Evolutionary conservation across 1,140 invertebrate genomes (phyloP).

Genomic region (Hyposmocoma kahamanoa): DNA sequence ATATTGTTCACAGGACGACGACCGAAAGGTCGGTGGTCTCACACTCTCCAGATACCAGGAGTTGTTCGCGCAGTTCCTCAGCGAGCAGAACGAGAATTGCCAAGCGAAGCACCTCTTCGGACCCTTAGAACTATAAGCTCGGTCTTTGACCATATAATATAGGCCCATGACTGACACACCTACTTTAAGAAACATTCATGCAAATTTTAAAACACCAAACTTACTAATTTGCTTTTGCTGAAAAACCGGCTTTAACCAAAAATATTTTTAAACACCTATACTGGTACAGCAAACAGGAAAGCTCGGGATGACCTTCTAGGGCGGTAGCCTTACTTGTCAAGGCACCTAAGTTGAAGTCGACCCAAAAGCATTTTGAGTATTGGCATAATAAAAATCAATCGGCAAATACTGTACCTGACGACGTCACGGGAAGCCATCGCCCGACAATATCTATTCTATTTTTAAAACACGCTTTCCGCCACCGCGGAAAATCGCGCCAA

Average conservation of each 20-base stretch:
- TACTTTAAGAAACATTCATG: constrained; percentile 11
- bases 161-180: constrained; percentile 29
- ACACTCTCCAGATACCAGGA: constrained; percentile 86
- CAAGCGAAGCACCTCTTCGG: constrained; percentile 86
- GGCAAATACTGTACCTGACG: background rate
- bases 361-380: constrained; percentile 1
- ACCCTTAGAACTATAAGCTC: constrained; percentile 74
- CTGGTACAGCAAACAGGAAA: background rate
- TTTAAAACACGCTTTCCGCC: constrained; percentile 29
- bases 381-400: background rate
- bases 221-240: no score
- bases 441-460: constrained; percentile 23
- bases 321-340: background rate
- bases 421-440: background rate
- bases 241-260: background rate
- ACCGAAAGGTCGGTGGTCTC: constrained; percentile 83
- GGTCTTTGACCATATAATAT: background rate
- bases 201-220: background rate
- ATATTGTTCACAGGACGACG: constrained; percentile 85
- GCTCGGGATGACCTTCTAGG: background rate
- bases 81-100: constrained; percentile 81
- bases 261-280: background rate
- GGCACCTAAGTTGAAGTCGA: background rate
- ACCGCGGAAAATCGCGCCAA: constrained; percentile 28
- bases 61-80: constrained; percentile 86